Conservation (phyloP, 2,888 invertebrate genomes). For the Megalurothrips usitatus region DNA sequence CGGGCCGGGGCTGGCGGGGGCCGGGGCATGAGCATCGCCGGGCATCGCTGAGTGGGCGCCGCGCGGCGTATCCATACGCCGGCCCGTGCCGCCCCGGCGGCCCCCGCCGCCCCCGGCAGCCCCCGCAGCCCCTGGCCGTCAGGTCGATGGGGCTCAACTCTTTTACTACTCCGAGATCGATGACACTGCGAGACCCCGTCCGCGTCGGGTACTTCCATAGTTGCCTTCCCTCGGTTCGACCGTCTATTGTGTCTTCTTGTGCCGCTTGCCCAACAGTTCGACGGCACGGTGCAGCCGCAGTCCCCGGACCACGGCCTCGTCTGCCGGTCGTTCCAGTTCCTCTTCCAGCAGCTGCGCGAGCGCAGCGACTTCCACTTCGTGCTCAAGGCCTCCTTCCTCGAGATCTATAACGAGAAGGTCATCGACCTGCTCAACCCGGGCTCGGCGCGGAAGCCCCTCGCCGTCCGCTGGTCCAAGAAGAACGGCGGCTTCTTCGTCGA, state of each 20-base stretch:
- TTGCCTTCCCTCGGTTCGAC: too few species aligned
- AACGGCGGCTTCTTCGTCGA: conserved; percentile 91
- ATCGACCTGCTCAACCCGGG: conserved; percentile 90
- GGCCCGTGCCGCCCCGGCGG: not conserved
- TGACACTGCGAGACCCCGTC: too few species aligned
- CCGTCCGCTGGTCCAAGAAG: conserved; percentile 92
- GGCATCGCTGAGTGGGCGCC: not conserved
- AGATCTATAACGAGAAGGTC: conserved; percentile 97
- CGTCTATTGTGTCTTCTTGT: too few species aligned
- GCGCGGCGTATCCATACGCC: not conserved
- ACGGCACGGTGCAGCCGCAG: conserved; percentile 59
- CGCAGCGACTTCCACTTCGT: conserved; percentile 74
- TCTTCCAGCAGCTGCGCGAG: conserved; percentile 76
- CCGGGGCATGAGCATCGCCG: not conserved
- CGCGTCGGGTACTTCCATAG: conserved; percentile 33
- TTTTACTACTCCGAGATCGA: too few species aligned
- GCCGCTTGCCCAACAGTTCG: too few species aligned
- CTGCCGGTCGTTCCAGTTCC: conserved; percentile 83
- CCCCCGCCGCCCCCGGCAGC: too few species aligned
- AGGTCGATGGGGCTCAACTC: not conserved
- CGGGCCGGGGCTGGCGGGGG: not conserved
- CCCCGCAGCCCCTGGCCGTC: not conserved
- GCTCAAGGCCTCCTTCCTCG: conserved; percentile 87
- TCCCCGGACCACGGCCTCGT: conserved; percentile 79
- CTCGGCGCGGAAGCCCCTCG: conserved; percentile 71